These are phyloP conservation scores for Lates calcarifer DNA, from an alignment of 2,113 vertebrate species.

Conservation along the genomic window DNA sequence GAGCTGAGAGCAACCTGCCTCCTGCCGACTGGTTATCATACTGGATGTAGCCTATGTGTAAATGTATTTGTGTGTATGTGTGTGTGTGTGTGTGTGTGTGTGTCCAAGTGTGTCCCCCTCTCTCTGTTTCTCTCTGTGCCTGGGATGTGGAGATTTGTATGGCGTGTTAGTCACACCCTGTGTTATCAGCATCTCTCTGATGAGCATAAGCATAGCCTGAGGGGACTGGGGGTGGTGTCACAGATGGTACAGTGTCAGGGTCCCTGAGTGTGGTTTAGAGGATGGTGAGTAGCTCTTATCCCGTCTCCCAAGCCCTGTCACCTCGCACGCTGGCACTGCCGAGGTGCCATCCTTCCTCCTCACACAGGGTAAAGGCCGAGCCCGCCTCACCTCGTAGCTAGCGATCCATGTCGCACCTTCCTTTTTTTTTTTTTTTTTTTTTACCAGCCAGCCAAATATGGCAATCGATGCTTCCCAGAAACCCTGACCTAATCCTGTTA, in stretches of 20 bases:
- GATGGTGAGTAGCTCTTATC: conserved; percentile 61
- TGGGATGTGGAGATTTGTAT: conserved; percentile 85
- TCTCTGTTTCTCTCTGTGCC: conserved; percentile 72
- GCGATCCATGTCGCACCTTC: conserved; percentile 77
- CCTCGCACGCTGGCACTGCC: conserved; percentile 60
- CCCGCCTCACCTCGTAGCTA: conserved; percentile 47
- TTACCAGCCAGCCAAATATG: conserved; percentile 84
- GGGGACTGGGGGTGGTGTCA: conserved; percentile 75
- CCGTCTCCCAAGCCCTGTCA: conserved; percentile 71
- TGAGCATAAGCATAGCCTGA: conserved; percentile 84
- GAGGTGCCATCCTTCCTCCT: conserved; percentile 73
- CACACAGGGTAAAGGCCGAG: conserved; percentile 69
- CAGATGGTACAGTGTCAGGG: conserved; percentile 83
- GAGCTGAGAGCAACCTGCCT: conserved; percentile 55
- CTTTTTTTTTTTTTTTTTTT: conserved; percentile 86
- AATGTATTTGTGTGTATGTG: conserved; percentile 35
- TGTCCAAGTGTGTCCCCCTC: conserved; percentile 54
- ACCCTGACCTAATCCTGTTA: conserved; percentile 94
- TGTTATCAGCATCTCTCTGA: conserved; percentile 85
- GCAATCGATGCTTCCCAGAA: conserved; percentile 88
- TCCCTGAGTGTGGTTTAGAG: conserved; percentile 65
- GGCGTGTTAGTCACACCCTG: conserved; percentile 83
- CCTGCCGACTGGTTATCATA: conserved; percentile 64
- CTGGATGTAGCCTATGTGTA: conserved; percentile 59
- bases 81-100: conserved; percentile 36